phyloP scores from a whole-genome alignment of 2,113 vertebrate species.

The Alligator sinensis region DNA sequence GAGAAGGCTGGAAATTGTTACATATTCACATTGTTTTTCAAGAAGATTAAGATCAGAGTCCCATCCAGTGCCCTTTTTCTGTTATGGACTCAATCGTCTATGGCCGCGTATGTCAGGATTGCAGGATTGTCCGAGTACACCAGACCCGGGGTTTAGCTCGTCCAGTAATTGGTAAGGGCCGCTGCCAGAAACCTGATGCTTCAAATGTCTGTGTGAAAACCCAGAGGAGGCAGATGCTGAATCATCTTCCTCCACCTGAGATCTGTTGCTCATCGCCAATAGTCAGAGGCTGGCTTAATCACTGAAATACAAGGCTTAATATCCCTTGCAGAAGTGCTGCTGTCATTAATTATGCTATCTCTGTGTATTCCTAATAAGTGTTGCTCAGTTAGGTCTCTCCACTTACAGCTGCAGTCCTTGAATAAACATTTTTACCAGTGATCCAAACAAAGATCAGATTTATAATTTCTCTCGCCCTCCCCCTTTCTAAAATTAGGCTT shows the following conservation, averaged over 20 bases:
- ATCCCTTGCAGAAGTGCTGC: neutral
- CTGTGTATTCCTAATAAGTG: neutral
- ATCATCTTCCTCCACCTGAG: neutral
- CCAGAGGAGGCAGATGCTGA: accelerated
- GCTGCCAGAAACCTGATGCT: neutral
- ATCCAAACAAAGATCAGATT: neutral
- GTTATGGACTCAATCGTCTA: neutral
- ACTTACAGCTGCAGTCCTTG: neutral
- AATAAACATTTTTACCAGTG: neutral
- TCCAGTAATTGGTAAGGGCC: neutral
- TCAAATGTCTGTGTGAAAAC: neutral
- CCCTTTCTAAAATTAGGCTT: neutral
- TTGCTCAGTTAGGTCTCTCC: neutral
- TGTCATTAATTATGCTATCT: neutral
- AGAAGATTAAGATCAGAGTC: conserved; percentile 5
- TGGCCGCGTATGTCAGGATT: neutral
- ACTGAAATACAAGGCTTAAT: neutral
- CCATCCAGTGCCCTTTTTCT: neutral
- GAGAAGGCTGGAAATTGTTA: neutral
- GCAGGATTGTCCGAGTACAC: neutral
- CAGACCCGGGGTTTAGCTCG: neutral
- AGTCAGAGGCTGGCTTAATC: accelerated
- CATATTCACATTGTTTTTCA: conserved; percentile 17
- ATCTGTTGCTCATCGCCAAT: neutral
- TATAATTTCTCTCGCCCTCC: neutral